A percentile compares a stretch with the other conserved stretches of the same genome.
phyloP scores from a whole-genome alignment of 2,888 invertebrate species.

The Sepioteuthis lessoniana region DNA sequence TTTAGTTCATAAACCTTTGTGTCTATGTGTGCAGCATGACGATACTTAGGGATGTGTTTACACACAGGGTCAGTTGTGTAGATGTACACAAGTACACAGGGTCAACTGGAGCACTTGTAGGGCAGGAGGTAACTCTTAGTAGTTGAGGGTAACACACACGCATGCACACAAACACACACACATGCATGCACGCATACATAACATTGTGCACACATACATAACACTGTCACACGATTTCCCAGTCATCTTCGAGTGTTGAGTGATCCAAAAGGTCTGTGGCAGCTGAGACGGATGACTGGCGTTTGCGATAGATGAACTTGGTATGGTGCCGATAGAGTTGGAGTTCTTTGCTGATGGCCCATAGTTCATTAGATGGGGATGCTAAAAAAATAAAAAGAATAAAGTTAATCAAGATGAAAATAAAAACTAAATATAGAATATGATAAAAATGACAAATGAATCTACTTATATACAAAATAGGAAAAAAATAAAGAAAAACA shows the following conservation, averaged over 20 bases:
- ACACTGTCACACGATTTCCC: constrained; percentile 63
- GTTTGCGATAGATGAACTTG: constrained; percentile 57
- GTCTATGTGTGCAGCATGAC: background rate
- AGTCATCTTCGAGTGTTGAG: constrained; percentile 64
- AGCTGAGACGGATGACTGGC: constrained; percentile 46
- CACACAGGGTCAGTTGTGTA: background rate
- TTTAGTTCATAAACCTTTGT: background rate
- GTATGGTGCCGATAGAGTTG: constrained; percentile 61
- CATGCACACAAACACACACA: background rate
- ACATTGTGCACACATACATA: background rate
- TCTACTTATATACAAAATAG: no score
- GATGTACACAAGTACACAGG: background rate
- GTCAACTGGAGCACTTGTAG: background rate
- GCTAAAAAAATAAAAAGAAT: constrained; percentile 55
- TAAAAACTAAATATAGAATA: background rate
- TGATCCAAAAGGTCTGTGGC: background rate
- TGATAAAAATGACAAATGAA: background rate
- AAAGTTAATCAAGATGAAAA: background rate
- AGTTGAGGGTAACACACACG: background rate
- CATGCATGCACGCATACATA: background rate
- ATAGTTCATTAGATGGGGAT: constrained; percentile 62
- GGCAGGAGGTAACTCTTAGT: background rate
- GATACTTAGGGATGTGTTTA: background rate
- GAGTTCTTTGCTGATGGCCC: constrained; percentile 64
- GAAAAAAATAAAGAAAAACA: no score